A percentile compares a stretch with the other conserved stretches of the same genome.
phyloP scores from a whole-genome alignment of 2,113 vertebrate species.

The Brachypteracias leptosomus region DNA sequence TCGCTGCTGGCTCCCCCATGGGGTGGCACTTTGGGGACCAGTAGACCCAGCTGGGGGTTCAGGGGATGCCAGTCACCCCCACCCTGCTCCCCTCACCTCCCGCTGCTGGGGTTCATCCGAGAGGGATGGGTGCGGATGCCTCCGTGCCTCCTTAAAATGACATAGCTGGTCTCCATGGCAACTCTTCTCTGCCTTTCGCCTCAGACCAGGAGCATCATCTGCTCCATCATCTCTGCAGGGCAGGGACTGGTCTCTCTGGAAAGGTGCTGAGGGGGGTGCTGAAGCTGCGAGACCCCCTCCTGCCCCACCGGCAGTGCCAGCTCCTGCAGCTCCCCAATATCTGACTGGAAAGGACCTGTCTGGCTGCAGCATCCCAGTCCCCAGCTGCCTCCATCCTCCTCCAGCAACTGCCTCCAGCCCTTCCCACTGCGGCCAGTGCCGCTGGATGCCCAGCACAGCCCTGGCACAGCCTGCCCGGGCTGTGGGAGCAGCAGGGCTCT shows the following conservation, averaged over 20 bases:
- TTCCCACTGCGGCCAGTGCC: background rate
- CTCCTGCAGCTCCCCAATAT: background rate
- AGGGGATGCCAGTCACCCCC: background rate
- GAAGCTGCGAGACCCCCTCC: fast-evolving
- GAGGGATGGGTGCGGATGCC: background rate
- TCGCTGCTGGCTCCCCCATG: fast-evolving
- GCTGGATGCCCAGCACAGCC: fast-evolving
- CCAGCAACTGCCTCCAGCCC: fast-evolving
- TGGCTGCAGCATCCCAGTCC: too few species aligned
- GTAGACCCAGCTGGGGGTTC: background rate
- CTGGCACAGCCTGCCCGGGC: fast-evolving
- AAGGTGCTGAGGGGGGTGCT: background rate
- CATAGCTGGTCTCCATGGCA: slow-evolving; percentile 66
- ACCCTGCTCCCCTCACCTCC: fast-evolving
- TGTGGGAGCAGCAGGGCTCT: background rate
- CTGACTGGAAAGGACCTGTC: fast-evolving
- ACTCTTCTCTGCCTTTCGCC: slow-evolving; percentile 61
- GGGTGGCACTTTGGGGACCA: background rate
- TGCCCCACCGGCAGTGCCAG: background rate
- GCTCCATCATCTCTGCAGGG: slow-evolving; percentile 51
- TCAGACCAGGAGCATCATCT: slow-evolving; percentile 62
- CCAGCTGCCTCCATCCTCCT: too few species aligned
- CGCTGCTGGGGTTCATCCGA: background rate
- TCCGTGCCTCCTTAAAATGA: slow-evolving; percentile 54
- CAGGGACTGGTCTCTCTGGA: background rate